These are phyloP conservation scores for Phrynosoma blainvillii DNA, from an alignment of 2,113 vertebrate genomes.

Conservation along the genomic window DNA sequence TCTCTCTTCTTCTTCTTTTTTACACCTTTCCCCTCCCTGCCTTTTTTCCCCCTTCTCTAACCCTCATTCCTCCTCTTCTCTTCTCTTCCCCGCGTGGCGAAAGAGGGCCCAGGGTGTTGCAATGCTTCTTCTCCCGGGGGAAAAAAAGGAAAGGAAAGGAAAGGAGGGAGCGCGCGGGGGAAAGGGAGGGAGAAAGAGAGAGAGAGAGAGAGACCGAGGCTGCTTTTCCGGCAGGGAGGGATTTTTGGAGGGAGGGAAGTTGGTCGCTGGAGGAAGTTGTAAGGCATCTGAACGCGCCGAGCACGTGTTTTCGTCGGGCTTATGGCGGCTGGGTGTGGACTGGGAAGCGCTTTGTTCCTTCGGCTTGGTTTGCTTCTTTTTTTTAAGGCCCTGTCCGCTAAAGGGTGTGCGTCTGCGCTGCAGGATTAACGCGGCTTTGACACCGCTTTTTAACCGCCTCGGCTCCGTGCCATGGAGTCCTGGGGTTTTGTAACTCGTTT, in stretches of 20 bases:
- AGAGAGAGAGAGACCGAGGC: slow-evolving; percentile 28
- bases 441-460: too few species aligned
- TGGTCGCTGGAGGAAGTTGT: slow-evolving; percentile 79
- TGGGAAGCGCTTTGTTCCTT: slow-evolving; percentile 80
- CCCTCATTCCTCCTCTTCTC: neutral
- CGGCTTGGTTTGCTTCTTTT: slow-evolving; percentile 35
- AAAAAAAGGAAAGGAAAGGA: slow-evolving; percentile 35
- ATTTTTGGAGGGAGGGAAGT: slow-evolving; percentile 57
- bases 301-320: slow-evolving; percentile 80
- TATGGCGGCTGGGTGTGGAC: slow-evolving; percentile 72
- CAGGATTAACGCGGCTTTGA: too few species aligned
- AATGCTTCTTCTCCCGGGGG: slow-evolving; percentile 26
- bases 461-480: too few species aligned
- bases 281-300: slow-evolving; percentile 79
- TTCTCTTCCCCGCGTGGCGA: slow-evolving; percentile 41
- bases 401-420: too few species aligned
- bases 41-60: neutral
- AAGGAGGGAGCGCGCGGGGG: slow-evolving; percentile 4
- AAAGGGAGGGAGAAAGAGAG: neutral
- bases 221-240: slow-evolving; percentile 51
- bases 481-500: too few species aligned
- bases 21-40: neutral
- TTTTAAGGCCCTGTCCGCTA: too few species aligned
- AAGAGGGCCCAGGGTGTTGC: slow-evolving; percentile 52
- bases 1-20: slow-evolving; percentile 1